Percentiles rank a stretch among this genome's conserved stretches.
phyloP scores from a whole-genome alignment of 1,140 invertebrate species.

The Drosophila lacertosa region DNA sequence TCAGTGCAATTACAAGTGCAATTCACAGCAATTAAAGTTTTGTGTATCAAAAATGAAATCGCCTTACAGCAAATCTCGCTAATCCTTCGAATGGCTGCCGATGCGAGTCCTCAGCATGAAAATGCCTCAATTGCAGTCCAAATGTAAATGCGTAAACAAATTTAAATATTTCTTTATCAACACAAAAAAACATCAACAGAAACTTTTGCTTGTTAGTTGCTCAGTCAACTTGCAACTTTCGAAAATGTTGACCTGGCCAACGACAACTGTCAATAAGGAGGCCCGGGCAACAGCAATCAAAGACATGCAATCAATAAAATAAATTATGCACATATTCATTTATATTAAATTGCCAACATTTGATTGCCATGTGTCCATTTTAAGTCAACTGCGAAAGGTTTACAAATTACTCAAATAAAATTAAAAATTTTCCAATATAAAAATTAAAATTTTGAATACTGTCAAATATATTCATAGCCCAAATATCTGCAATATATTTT shows the following conservation, averaged over 20 bases:
- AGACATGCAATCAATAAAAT: slow-evolving; percentile 54
- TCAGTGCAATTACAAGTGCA: slow-evolving; percentile 50
- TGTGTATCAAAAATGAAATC: slow-evolving; percentile 55
- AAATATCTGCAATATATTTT: background rate
- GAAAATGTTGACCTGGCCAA: slow-evolving; percentile 7
- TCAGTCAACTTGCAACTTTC: background rate
- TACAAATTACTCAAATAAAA: background rate
- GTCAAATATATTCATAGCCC: too few relatives aligned
- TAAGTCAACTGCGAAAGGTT: slow-evolving; percentile 15
- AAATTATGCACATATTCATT: slow-evolving; percentile 7
- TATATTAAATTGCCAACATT: slow-evolving; percentile 29
- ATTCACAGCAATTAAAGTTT: slow-evolving; percentile 43
- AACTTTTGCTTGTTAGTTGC: slow-evolving; percentile 28
- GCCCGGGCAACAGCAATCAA: slow-evolving; percentile 37
- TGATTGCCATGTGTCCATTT: slow-evolving; percentile 49
- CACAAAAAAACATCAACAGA: background rate
- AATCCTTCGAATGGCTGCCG: slow-evolving; percentile 68
- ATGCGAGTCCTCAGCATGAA: slow-evolving; percentile 57
- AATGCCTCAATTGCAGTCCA: slow-evolving; percentile 68
- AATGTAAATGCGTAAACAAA: slow-evolving; percentile 56
- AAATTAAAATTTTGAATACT: background rate
- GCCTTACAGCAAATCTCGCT: slow-evolving; percentile 54
- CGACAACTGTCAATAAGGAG: slow-evolving; percentile 66
- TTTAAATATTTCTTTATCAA: slow-evolving; percentile 39
- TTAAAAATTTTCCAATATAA: background rate